Percentiles rank a stretch among this genome's conserved stretches.
Conservation (phyloP, 53 echinoderm and acorn worm species). For the Echinometra lucunter region DNA sequence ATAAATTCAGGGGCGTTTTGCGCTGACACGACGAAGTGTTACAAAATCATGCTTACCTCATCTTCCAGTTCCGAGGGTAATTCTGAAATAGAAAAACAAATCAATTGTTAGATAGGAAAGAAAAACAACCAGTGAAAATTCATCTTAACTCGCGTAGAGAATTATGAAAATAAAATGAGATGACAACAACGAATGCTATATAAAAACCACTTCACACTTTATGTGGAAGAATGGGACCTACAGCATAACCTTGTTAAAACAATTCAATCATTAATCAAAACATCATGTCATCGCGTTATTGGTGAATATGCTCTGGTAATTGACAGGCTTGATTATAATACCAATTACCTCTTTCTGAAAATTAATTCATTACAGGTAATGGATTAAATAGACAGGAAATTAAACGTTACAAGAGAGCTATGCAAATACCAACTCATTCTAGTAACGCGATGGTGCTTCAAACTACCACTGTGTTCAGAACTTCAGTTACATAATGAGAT, state of each 20-base stretch:
- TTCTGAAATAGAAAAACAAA: not conserved
- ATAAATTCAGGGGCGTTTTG: too few relatives aligned
- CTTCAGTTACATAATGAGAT: slow-evolving; percentile 6
- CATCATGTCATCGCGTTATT: too few relatives aligned
- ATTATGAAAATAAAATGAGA: too few relatives aligned
- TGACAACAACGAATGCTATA: not conserved
- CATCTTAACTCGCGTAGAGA: not conserved
- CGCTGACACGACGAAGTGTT: too few relatives aligned
- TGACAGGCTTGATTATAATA: not conserved
- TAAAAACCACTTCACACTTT: not conserved
- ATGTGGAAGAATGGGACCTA: too few relatives aligned
- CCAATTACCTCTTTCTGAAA: not conserved
- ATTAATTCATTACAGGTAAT: not conserved
- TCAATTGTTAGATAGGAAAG: not conserved
- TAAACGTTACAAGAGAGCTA: not conserved
- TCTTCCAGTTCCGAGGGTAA: not conserved
- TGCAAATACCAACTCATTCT: slow-evolving; percentile 4
- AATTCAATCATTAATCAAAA: too few relatives aligned
- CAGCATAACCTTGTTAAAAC: too few relatives aligned
- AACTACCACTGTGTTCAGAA: not conserved
- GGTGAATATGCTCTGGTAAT: too few relatives aligned
- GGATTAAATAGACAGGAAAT: not conserved
- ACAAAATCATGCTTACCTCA: not conserved
- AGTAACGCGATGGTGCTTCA: too few relatives aligned
- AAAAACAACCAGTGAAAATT: not conserved